phyloP scores from a whole-genome alignment of 2,113 vertebrate species.

The Gracilinanus agilis region DNA sequence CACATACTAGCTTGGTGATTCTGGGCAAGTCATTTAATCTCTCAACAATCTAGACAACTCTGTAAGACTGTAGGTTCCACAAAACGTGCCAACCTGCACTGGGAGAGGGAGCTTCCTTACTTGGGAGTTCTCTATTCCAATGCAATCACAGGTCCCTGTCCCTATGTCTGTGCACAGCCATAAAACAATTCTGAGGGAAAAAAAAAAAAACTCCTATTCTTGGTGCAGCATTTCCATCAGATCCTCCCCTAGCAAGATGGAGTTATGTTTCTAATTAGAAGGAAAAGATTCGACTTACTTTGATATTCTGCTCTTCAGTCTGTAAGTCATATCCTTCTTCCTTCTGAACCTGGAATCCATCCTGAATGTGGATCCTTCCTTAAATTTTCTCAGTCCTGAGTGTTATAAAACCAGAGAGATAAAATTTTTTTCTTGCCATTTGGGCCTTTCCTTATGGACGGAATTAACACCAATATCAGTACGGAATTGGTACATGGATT shows the following conservation, averaged over 20 bases:
- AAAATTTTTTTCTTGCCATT: slow-evolving; percentile 37
- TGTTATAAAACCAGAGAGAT: slow-evolving; percentile 47
- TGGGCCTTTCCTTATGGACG: background rate
- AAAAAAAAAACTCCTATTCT: slow-evolving; percentile 3
- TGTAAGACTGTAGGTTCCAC: background rate
- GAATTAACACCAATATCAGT: slow-evolving; percentile 27
- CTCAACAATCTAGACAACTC: background rate
- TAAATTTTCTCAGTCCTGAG: slow-evolving; percentile 36
- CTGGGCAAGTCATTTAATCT: background rate
- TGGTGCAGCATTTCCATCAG: slow-evolving; percentile 20
- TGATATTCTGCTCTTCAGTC: slow-evolving; percentile 16
- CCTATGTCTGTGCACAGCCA: background rate
- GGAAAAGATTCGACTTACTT: slow-evolving; percentile 22
- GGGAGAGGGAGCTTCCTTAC: background rate
- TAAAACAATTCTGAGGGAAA: slow-evolving; percentile 11
- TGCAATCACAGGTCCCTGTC: background rate
- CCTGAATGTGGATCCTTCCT: slow-evolving; percentile 20
- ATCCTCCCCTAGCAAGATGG: background rate
- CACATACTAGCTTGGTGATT: background rate
- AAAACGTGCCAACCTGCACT: background rate
- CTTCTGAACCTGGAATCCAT: slow-evolving; percentile 20
- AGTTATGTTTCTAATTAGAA: slow-evolving; percentile 1
- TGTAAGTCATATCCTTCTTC: slow-evolving; percentile 24
- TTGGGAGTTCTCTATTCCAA: background rate
- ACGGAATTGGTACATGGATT: background rate